phyloP scores from a whole-genome alignment of 2,888 invertebrate species.

The Athalia rosae region DNA sequence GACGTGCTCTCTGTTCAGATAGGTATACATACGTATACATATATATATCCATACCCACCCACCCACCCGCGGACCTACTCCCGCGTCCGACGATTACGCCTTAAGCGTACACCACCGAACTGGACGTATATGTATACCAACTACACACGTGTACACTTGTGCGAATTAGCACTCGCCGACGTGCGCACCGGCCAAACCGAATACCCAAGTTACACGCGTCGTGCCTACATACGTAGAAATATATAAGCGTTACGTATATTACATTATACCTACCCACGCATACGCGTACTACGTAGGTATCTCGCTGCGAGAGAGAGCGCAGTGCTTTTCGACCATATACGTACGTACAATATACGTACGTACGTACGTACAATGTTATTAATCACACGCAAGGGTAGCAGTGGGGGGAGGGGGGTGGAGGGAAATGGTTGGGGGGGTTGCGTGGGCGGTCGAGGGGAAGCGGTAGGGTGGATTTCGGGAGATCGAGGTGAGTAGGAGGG shows the following conservation, averaged over 20 bases:
- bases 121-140: neutral
- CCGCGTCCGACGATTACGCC: constrained; percentile 28
- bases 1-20: neutral
- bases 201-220: neutral
- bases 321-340: constrained; percentile 52
- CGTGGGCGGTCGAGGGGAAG: neutral
- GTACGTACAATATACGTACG: too few relatives aligned
- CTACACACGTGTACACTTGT: neutral
- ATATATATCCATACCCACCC: too few relatives aligned
- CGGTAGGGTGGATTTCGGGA: constrained; percentile 55
- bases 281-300: neutral
- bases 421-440: neutral
- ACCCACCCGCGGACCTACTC: too few relatives aligned
- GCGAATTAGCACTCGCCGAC: neutral
- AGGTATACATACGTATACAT: neutral
- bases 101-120: neutral
- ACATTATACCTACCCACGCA: neutral
- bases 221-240: neutral
- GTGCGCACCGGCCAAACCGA: neutral
- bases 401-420: neutral
- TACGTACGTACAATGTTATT: constrained; percentile 60
- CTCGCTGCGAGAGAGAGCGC: constrained; percentile 54
- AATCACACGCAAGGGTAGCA: constrained; percentile 58
- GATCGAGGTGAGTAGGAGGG: constrained; percentile 43
- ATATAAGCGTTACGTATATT: neutral